A percentile compares a stretch with the other conserved stretches of the same genome.
phyloP scores from a whole-genome alignment of 2,888 invertebrate genomes.

The Amblyjoppa proteus region DNA sequence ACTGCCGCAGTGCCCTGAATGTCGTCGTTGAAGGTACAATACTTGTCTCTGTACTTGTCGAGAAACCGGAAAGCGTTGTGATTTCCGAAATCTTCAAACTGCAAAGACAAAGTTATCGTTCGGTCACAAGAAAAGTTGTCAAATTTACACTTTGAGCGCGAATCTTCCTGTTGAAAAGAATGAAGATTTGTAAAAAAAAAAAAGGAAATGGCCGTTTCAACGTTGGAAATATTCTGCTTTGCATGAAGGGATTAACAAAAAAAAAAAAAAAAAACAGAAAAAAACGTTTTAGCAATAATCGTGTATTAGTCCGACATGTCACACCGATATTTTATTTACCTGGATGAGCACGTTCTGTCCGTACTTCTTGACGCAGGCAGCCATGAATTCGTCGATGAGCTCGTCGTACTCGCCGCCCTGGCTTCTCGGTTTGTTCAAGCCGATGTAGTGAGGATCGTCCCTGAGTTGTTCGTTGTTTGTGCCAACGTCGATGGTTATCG shows the following conservation, averaged over 20 bases:
- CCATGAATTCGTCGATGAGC: slow-evolving; percentile 99
- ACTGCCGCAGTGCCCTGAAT: slow-evolving; percentile 99
- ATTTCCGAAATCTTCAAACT: slow-evolving; percentile 99
- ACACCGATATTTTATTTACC: slow-evolving; percentile 79
- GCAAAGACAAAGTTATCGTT: slow-evolving; percentile 80
- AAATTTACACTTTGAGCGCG: no score
- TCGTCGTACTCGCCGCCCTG: slow-evolving; percentile 95
- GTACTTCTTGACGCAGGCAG: slow-evolving; percentile 94
- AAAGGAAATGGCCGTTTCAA: no score
- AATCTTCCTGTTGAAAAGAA: neutral
- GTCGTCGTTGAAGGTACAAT: slow-evolving; percentile 99
- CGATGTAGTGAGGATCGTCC: slow-evolving; percentile 98
- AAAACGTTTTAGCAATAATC: neutral
- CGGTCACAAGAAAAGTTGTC: neutral
- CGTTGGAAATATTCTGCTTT: neutral
- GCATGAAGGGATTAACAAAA: neutral
- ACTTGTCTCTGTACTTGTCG: slow-evolving; percentile 94
- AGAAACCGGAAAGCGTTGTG: slow-evolving; percentile 98
- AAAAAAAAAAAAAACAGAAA: slow-evolving; percentile 11
- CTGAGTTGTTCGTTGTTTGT: slow-evolving; percentile 96
- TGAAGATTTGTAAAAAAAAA: neutral
- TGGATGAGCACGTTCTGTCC: slow-evolving; percentile 94
- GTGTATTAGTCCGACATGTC: neutral
- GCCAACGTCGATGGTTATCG: slow-evolving; percentile 97
- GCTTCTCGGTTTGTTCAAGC: slow-evolving; percentile 93